These are phyloP conservation scores for Todus mexicanus DNA, from an alignment of 2,797 vertebrate species.

Conservation along the genomic window DNA sequence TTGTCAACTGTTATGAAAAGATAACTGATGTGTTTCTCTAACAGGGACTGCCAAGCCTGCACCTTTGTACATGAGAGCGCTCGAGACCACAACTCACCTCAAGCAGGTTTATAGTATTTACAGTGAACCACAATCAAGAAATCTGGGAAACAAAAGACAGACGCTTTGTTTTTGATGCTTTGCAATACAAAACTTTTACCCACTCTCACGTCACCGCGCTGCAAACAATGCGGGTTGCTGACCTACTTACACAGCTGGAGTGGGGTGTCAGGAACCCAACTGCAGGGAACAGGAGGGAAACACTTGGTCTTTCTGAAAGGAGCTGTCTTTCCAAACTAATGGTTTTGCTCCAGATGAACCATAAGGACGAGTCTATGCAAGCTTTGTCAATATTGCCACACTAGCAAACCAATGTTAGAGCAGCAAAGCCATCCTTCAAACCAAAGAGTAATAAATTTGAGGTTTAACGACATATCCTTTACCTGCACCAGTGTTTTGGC, in stretches of 20 bases:
- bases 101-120: neutral
- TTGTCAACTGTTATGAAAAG: neutral
- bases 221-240: fast-evolving
- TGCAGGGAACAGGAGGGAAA: neutral
- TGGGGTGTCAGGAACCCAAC: neutral
- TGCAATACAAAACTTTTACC: neutral
- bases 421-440: neutral
- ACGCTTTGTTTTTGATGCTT: neutral
- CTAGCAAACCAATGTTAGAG: neutral
- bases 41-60: no score
- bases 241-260: neutral
- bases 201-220: neutral
- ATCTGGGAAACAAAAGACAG: neutral
- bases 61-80: neutral
- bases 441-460: neutral
- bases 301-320: neutral
- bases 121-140: neutral
- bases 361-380: neutral
- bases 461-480: neutral
- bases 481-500: neutral
- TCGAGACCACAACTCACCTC: neutral
- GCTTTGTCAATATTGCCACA: neutral
- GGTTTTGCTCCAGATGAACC: neutral
- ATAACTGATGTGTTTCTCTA: neutral
- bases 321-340: neutral